Evolutionary conservation across 2,113 vertebrate species (phyloP).

Genomic region (Sceloporus tristichus): DNA sequence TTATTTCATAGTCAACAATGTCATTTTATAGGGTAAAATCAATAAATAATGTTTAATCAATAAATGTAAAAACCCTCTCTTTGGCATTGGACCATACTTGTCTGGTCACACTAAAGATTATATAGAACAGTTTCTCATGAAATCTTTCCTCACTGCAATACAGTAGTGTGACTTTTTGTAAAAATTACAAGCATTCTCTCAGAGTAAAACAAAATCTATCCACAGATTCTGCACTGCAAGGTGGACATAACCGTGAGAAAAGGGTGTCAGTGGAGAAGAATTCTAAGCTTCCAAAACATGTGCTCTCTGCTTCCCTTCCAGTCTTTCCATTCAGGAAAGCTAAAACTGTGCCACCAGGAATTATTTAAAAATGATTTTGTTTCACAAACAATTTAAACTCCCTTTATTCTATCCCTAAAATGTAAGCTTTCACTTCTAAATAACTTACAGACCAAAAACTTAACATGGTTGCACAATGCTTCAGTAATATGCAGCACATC

Average conservation of each 20-base stretch:
- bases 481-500: conserved; percentile 66
- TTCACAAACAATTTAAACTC: conserved; percentile 55
- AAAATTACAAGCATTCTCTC: conserved; percentile 61
- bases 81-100: conserved; percentile 79
- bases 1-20: conserved; percentile 83
- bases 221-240: conserved; percentile 41
- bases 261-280: conserved; percentile 44
- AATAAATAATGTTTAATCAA: conserved; percentile 76
- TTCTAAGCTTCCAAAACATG: conserved; percentile 48
- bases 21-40: conserved; percentile 73
- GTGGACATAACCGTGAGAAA: conserved; percentile 44
- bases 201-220: conserved; percentile 39
- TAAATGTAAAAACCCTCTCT: conserved; percentile 75
- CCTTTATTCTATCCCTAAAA: background rate
- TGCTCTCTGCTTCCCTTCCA: conserved; percentile 37
- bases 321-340: conserved; percentile 23
- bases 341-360: conserved; percentile 53
- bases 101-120: conserved; percentile 74
- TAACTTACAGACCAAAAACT: conserved; percentile 54
- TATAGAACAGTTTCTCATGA: conserved; percentile 72
- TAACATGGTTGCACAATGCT: conserved; percentile 45
- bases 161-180: conserved; percentile 68
- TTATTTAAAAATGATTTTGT: conserved; percentile 47
- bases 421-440: conserved; percentile 55
- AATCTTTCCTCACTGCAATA: conserved; percentile 70